Evolutionary conservation across 2,888 invertebrate genomes (phyloP).

Genomic region (Oconnorella tubifera): DNA sequence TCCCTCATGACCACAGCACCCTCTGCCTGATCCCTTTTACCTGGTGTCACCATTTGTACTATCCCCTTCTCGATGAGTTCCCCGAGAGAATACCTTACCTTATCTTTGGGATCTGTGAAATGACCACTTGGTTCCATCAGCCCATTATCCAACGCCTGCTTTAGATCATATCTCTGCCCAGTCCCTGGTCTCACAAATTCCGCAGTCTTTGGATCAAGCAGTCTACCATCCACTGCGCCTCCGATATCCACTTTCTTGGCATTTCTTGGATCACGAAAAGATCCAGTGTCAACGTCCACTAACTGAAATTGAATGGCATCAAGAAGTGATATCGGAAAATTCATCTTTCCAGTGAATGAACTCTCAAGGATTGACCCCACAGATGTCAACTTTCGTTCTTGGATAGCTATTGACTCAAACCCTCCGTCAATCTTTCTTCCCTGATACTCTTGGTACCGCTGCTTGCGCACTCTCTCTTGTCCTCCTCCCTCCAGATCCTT

Average conservation of each 20-base stretch:
- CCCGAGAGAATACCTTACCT: slow-evolving; percentile 74
- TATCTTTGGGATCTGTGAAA: slow-evolving; percentile 75
- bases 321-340: slow-evolving; percentile 65
- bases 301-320: slow-evolving; percentile 73
- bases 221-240: slow-evolving; percentile 68
- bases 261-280: slow-evolving; percentile 74
- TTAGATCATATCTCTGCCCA: slow-evolving; percentile 15
- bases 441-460: slow-evolving; percentile 27
- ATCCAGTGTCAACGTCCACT: slow-evolving; percentile 63
- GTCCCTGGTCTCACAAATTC: slow-evolving; percentile 29
- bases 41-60: background rate
- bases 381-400: slow-evolving; percentile 33
- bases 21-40: slow-evolving; percentile 5
- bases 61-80: slow-evolving; percentile 73
- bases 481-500: slow-evolving; percentile 32
- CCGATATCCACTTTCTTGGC: slow-evolving; percentile 77
- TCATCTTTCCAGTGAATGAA: slow-evolving; percentile 29
- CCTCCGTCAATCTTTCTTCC: slow-evolving; percentile 28
- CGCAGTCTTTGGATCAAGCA: slow-evolving; percentile 36
- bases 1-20: background rate
- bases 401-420: slow-evolving; percentile 29
- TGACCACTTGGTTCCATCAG: slow-evolving; percentile 35
- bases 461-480: slow-evolving; percentile 26
- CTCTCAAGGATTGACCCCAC: slow-evolving; percentile 19
- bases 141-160: slow-evolving; percentile 27